phyloP scores from a whole-genome alignment of 2,797 vertebrate genomes.

The Mus spretus region DNA sequence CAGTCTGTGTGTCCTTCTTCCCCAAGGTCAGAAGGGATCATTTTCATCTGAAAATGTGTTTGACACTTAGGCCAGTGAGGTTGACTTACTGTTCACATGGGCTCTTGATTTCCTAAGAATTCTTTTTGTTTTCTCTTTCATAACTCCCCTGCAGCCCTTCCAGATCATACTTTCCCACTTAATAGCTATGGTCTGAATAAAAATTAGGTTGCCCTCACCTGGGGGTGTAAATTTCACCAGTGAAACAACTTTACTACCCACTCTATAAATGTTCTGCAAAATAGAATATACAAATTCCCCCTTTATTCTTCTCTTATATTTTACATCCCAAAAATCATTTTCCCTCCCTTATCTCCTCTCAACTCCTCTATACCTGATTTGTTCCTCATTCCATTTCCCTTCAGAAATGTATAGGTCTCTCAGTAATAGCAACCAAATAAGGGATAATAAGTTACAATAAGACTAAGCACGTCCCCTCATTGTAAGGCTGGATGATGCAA shows the following conservation, averaged over 20 bases:
- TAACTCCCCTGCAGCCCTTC: background rate
- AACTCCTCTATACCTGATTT: background rate
- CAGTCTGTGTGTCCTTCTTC: background rate
- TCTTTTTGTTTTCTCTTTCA: background rate
- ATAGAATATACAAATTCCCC: background rate
- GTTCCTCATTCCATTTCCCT: background rate
- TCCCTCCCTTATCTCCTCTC: background rate
- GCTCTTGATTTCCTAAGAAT: background rate
- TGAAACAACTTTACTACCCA: background rate
- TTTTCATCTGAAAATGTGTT: background rate
- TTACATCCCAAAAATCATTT: background rate
- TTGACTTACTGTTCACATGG: accelerated
- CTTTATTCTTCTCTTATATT: background rate
- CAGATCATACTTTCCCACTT: background rate
- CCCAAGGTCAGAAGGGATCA: background rate
- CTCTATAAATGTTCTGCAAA: background rate
- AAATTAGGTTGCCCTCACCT: background rate
- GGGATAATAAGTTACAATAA: background rate
- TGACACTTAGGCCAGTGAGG: background rate
- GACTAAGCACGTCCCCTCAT: background rate
- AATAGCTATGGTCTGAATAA: background rate
- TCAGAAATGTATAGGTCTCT: background rate
- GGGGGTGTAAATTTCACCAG: background rate
- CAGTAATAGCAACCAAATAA: background rate
- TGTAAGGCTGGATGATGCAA: background rate